Conservation (phyloP, 2,113 vertebrate species). For the Mesoclemmys tuberculata region DNA sequence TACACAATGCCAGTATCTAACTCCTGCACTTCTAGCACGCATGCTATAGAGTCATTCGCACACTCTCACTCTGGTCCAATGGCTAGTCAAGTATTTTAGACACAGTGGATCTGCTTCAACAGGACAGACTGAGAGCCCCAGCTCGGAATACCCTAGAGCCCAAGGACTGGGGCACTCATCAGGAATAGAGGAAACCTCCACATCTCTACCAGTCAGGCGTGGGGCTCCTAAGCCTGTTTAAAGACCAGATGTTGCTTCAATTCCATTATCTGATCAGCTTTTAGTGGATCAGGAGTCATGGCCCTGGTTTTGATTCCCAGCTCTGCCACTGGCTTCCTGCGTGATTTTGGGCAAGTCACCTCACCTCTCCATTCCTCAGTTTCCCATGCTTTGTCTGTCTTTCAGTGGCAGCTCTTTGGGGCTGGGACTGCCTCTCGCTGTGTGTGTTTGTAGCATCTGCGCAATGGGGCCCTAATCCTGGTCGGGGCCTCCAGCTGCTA, state of each 20-base stretch:
- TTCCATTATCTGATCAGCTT: background rate
- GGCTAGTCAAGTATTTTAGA: background rate
- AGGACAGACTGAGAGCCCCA: background rate
- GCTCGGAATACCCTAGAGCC: background rate
- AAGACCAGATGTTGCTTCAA: background rate
- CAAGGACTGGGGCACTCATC: no score
- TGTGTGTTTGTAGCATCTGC: background rate
- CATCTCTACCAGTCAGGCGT: background rate
- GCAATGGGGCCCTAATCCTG: background rate
- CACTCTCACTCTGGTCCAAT: background rate
- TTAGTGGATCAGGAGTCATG: background rate
- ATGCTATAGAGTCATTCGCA: no score
- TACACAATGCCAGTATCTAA: no score
- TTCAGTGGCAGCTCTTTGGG: background rate
- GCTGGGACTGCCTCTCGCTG: background rate
- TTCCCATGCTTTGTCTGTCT: background rate
- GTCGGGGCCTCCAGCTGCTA: background rate
- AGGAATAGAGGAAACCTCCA: no score
- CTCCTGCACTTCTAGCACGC: background rate
- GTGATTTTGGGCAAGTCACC: background rate
- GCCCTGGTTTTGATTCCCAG: background rate
- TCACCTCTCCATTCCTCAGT: background rate
- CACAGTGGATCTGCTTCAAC: background rate
- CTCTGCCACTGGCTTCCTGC: background rate
- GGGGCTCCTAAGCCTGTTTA: background rate